Evolutionary conservation across 1,140 invertebrate genomes (phyloP).

Genomic region (Pseudomyrmex flavicornis): DNA sequence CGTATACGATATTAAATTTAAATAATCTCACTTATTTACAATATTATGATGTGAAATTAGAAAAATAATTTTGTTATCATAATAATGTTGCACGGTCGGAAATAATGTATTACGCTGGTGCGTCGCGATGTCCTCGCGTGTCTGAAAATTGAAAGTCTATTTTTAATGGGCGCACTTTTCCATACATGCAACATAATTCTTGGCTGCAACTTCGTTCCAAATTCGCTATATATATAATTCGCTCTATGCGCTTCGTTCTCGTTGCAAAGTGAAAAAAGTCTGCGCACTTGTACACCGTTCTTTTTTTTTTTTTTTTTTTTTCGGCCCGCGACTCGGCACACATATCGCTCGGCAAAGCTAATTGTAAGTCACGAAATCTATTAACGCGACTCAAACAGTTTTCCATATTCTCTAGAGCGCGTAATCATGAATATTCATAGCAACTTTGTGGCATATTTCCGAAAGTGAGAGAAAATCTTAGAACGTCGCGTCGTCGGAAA

Average conservation of each 20-base stretch:
- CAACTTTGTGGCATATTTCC: conserved; percentile 26
- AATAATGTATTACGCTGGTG: conserved; percentile 16
- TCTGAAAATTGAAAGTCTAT: conserved; percentile 35
- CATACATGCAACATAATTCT: conserved; percentile 28
- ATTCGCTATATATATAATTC: not conserved
- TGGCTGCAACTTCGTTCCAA: conserved; percentile 12
- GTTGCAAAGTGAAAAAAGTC: conserved; percentile 9
- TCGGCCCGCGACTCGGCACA: not conserved
- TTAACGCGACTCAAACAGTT: conserved; percentile 37
- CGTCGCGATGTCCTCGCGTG: not conserved
- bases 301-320: not conserved
- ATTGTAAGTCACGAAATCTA: conserved; percentile 40
- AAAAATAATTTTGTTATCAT: conserved; percentile 49
- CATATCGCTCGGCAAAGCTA: too few relatives aligned
- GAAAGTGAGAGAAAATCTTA: conserved; percentile 49
- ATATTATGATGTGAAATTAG: conserved; percentile 16
- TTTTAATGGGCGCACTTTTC: conserved; percentile 40
- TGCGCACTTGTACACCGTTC: not conserved
- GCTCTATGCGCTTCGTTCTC: not conserved
- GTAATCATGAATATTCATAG: conserved; percentile 47
- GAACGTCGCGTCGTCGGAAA: not conserved
- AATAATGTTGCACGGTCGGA: conserved; percentile 18
- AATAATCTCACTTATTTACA: conserved; percentile 26
- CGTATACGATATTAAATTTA: conserved; percentile 19
- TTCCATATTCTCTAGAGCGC: conserved; percentile 28